Evolutionary conservation across 2,113 vertebrate species (phyloP).

Genomic region (Albula glossodonta): DNA sequence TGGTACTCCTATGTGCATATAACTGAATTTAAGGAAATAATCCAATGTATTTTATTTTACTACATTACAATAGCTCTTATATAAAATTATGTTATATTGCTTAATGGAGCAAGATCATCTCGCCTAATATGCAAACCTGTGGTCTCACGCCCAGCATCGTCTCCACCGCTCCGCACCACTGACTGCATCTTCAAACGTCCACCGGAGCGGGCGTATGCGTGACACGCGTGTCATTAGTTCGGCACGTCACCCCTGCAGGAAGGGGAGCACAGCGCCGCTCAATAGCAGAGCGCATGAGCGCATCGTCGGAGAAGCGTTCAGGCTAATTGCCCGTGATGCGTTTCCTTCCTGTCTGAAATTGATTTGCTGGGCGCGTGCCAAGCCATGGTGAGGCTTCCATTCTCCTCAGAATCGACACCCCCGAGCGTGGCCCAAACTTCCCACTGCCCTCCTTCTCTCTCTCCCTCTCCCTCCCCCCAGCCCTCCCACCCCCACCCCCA

Average conservation of each 20-base stretch:
- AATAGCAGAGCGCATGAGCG: slow-evolving; percentile 8
- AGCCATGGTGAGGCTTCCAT: slow-evolving; percentile 34
- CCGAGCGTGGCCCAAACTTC: not conserved
- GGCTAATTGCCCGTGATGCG: slow-evolving; percentile 40
- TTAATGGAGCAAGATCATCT: not conserved
- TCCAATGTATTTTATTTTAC: not conserved
- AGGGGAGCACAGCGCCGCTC: not conserved
- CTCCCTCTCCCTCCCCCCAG: not conserved
- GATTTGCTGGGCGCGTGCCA: slow-evolving; percentile 37
- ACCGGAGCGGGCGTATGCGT: not conserved
- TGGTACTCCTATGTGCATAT: not conserved
- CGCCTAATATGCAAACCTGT: not conserved
- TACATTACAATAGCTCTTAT: not conserved
- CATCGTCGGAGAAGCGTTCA: slow-evolving; percentile 28
- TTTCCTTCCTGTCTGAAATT: slow-evolving; percentile 36
- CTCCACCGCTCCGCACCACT: not conserved
- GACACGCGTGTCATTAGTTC: not conserved
- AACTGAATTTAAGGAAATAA: not conserved
- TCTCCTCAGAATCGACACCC: slow-evolving; percentile 25
- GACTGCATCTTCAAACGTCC: not conserved
- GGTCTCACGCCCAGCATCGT: not conserved
- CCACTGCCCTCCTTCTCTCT: not conserved
- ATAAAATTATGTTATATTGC: not conserved
- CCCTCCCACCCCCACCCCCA: not conserved
- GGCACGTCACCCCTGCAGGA: not conserved